Conservation (phyloP, 2,113 vertebrate species). For the Mustela nigripes region DNA sequence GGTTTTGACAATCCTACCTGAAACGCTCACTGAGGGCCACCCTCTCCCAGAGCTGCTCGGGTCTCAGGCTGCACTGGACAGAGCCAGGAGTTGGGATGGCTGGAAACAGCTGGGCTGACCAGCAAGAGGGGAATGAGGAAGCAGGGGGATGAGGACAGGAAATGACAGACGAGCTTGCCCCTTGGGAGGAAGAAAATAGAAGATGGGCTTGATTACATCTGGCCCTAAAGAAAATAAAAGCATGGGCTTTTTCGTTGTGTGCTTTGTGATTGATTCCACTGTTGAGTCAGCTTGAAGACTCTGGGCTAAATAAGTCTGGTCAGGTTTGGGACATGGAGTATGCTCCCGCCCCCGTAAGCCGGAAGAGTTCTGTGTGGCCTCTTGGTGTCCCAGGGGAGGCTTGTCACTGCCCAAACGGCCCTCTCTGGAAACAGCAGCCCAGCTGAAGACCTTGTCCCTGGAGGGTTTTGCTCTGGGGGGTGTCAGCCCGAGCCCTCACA, state of each 20-base stretch:
- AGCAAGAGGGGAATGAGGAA: slow-evolving; percentile 75
- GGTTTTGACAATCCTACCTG: neutral
- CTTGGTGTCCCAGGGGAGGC: neutral
- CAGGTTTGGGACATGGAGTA: neutral
- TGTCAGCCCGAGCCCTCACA: neutral
- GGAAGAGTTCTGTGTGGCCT: neutral
- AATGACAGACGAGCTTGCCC: slow-evolving; percentile 68
- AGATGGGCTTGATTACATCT: slow-evolving; percentile 74
- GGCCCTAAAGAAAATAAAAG: slow-evolving; percentile 66
- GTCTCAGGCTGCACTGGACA: neutral
- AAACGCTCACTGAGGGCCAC: neutral
- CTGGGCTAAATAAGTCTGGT: slow-evolving; percentile 26
- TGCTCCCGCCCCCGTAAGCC: neutral
- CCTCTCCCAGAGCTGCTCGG: neutral
- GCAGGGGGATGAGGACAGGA: slow-evolving; percentile 72
- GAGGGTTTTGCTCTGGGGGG: neutral
- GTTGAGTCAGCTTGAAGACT: neutral
- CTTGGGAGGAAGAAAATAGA: slow-evolving; percentile 83
- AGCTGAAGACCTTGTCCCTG: neutral
- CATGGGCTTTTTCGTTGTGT: neutral
- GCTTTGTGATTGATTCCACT: slow-evolving; percentile 45
- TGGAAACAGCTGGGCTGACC: slow-evolving; percentile 58
- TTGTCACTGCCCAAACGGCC: neutral
- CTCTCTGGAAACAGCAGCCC: slow-evolving; percentile 23
- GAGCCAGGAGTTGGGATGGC: neutral